These are phyloP conservation scores for Tetragonula clypearis DNA, from an alignment of 1,140 invertebrate genomes.

Conservation along the genomic window DNA sequence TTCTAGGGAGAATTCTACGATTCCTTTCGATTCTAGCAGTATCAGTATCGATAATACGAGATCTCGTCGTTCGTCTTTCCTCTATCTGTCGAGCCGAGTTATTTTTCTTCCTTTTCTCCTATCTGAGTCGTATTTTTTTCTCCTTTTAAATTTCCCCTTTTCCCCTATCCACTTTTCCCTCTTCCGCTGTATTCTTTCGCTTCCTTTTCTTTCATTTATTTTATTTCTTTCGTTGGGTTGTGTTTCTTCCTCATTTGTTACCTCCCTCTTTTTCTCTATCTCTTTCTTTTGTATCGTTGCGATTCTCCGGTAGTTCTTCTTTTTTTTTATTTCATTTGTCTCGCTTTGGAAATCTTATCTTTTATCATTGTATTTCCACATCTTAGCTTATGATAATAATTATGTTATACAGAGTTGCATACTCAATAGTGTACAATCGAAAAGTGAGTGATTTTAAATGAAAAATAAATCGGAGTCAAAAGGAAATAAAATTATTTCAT, in stretches of 20 bases:
- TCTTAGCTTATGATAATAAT: background rate
- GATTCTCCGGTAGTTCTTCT: background rate
- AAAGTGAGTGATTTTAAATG: too few relatives aligned
- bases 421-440: too few relatives aligned
- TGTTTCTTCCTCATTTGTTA: background rate
- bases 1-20: slow-evolving; percentile 42
- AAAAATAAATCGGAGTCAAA: too few relatives aligned
- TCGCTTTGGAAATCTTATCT: background rate
- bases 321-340: background rate
- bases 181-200: background rate
- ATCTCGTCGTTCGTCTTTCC: slow-evolving; percentile 47
- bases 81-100: slow-evolving; percentile 8
- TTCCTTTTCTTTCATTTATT: background rate
- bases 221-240: background rate
- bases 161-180: background rate
- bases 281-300: background rate
- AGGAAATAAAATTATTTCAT: too few relatives aligned
- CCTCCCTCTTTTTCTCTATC: background rate
- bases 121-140: background rate
- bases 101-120: background rate
- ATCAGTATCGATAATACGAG: slow-evolving; percentile 60
- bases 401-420: background rate
- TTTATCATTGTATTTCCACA: background rate
- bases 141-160: background rate
- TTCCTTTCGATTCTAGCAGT: slow-evolving; percentile 34